A percentile compares a stretch with the other conserved stretches of the same genome.
Evolutionary conservation across 2,797 vertebrate genomes (phyloP).

Genomic region (Chiropotes sagulatus): DNA sequence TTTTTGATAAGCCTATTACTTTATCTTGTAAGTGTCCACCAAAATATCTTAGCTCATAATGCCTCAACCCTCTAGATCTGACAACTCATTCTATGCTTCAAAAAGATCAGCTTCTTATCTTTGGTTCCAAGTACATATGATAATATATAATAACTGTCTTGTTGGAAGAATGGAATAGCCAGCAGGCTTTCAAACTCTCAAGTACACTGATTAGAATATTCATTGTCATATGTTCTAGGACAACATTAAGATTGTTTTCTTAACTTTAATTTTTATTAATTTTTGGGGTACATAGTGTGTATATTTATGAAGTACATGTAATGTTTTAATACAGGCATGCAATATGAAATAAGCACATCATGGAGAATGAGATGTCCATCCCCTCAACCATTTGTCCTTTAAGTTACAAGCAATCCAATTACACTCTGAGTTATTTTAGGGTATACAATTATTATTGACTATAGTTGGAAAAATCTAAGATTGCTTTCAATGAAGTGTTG

Average conservation of each 20-base stretch:
- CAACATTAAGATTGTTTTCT: slow-evolving; percentile 3
- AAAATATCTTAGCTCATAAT: slow-evolving; percentile 46
- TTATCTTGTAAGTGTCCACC: neutral
- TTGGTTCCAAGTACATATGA: slow-evolving; percentile 17
- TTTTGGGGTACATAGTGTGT: neutral
- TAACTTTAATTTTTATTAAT: neutral
- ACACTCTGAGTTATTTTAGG: neutral
- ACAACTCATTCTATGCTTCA: slow-evolving; percentile 12
- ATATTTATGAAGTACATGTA: neutral
- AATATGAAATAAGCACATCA: neutral
- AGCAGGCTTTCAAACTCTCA: slow-evolving; percentile 30
- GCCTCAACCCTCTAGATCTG: neutral
- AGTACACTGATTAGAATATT: neutral
- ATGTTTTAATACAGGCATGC: neutral
- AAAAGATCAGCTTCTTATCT: slow-evolving; percentile 34
- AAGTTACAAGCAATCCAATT: neutral
- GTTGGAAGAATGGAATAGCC: neutral
- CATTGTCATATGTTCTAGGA: neutral
- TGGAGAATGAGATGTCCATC: neutral
- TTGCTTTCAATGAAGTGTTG: slow-evolving; percentile 12
- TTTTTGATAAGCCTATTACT: slow-evolving; percentile 1
- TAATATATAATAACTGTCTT: neutral
- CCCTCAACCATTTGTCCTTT: neutral
- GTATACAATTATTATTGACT: neutral
- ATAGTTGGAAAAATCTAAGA: neutral